Conservation (phyloP, 2,888 invertebrate genomes). For the Xestia c-nigrum region DNA sequence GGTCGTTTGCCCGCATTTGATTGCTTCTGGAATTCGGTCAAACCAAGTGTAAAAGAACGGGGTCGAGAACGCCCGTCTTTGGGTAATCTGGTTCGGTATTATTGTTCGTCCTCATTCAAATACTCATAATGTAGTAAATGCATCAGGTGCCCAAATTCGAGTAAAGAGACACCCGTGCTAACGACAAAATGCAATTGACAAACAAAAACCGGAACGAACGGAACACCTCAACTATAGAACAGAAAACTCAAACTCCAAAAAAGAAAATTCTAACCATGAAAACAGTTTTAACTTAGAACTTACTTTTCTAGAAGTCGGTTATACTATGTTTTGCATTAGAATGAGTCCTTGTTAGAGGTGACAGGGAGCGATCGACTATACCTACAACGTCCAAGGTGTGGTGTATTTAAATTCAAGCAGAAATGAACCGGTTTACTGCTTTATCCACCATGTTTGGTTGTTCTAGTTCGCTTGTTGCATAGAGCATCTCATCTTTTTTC, state of each 20-base stretch:
- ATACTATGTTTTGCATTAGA: conserved; percentile 8
- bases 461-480: background rate
- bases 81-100: background rate
- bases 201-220: background rate
- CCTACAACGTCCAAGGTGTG: background rate
- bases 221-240: background rate
- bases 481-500: background rate
- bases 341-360: conserved; percentile 24
- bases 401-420: conserved; percentile 29
- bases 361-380: conserved; percentile 35
- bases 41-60: background rate
- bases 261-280: background rate
- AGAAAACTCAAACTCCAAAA: background rate
- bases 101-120: background rate
- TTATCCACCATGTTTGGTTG: background rate
- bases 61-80: background rate
- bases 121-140: background rate
- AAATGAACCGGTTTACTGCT: background rate
- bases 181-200: background rate
- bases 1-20: background rate
- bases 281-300: background rate
- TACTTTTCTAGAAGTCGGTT: conserved; percentile 8
- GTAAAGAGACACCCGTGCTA: background rate
- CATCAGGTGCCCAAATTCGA: background rate
- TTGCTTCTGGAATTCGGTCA: background rate